Base-by-base conservation (phyloP, 1,140 invertebrate species). In the Parapsyche elsis region DNA sequence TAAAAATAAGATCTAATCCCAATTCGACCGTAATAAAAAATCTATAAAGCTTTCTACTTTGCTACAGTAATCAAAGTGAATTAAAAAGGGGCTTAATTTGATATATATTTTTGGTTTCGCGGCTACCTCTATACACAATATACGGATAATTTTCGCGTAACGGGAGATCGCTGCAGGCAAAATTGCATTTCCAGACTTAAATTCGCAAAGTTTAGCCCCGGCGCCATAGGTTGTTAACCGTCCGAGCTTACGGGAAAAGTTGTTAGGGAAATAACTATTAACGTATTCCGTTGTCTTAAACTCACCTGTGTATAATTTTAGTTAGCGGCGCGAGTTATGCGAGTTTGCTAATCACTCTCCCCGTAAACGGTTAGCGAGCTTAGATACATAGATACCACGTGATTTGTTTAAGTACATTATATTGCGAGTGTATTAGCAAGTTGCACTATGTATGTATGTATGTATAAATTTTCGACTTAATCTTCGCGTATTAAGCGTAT, bases 111-210 rank as follows among this genome's bases (percentile, higher is more conserved):
- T 38, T 38, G 7, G 7, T 7, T 38, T 38, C 30, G 30, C 7
- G 30, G 30, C 30, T 38, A 4, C 2, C 2, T 1, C 2, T 53
- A 12, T 53, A 53, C 16, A 12, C 16, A 53, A 5, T 14, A 5
- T 1, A 14, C 1, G 2, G 16, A 12, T 53, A 53, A 53, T 16
- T 53, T 53, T 53, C 49, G 10, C 16, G 49, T 53, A 12, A 10
- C 16, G 12, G 16, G 49, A 53, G 49, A 53, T 4, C 10, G 12
- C 16, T 53, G 49, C 49, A 53, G 16, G 73, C 73, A 19, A 75
- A 75, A 75, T 75, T 75, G 73, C 73, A 75, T 26, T 53, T 49
- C 21, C 21, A 24, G 73, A 21, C 49, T n/a, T 30, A 24, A 75
- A 75, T 57, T 75, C 5, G 61, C 61, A 67, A 67, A 67, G 61